Percentiles rank a stretch among this genome's conserved stretches.
These are phyloP conservation scores for Ploceus nigricollis DNA, from an alignment of 2,113 vertebrate genomes.

Conservation along the genomic window DNA sequence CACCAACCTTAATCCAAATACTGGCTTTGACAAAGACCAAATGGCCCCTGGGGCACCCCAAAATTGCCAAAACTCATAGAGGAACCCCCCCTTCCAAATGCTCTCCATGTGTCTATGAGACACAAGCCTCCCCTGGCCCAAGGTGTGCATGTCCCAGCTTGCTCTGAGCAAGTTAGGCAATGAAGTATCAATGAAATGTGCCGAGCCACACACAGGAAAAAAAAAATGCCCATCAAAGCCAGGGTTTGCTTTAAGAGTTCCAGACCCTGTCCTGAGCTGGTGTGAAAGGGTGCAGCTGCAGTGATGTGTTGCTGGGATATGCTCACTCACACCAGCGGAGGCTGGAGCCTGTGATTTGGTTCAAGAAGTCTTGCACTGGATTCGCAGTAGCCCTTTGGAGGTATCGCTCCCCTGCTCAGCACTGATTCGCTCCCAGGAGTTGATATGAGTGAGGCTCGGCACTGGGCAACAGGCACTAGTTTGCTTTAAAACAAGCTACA, in stretches of 20 bases:
- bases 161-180: neutral
- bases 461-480: conserved; percentile 6
- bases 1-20: neutral
- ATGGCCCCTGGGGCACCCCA: neutral
- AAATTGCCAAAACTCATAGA: neutral
- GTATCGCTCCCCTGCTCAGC: neutral
- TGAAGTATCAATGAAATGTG: neutral
- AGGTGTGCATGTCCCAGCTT: neutral
- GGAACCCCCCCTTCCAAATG: neutral
- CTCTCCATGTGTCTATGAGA: neutral
- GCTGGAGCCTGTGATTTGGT: neutral
- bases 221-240: neutral
- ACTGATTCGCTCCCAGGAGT: neutral
- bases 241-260: neutral
- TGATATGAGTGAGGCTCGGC: neutral
- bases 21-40: neutral
- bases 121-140: neutral
- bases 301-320: fast-evolving
- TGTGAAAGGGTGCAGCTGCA: neutral
- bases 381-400: conserved; percentile 38
- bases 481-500: conserved; percentile 20
- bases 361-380: neutral
- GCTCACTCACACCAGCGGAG: neutral
- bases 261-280: neutral
- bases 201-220: neutral